phyloP scores from a whole-genome alignment of 2,888 invertebrate species.

The Nycteola revayana region DNA sequence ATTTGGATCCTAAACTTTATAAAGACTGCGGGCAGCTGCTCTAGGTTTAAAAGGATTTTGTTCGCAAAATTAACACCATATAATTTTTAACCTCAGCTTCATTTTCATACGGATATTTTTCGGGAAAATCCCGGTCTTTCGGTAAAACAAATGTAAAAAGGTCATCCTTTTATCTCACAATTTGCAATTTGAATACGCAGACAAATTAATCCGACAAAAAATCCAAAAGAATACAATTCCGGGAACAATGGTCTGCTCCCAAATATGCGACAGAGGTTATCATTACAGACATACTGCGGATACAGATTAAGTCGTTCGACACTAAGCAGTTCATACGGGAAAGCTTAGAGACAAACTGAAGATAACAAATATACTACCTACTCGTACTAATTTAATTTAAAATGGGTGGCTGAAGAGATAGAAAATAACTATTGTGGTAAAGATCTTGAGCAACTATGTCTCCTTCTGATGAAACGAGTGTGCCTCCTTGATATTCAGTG shows the following conservation, averaged over 20 bases:
- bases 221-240: slow-evolving; percentile 65
- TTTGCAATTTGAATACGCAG: slow-evolving; percentile 79
- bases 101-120: slow-evolving; percentile 22
- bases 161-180: slow-evolving; percentile 70
- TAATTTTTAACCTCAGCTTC: slow-evolving; percentile 17
- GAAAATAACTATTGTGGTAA: too few relatives aligned
- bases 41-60: slow-evolving; percentile 6
- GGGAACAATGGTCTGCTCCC: slow-evolving; percentile 51
- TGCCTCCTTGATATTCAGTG: slow-evolving; percentile 60
- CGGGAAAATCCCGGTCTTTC: slow-evolving; percentile 22
- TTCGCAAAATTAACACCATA: slow-evolving; percentile 22
- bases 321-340: too few relatives aligned
- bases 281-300: slow-evolving; percentile 43
- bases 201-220: slow-evolving; percentile 76
- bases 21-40: too few relatives aligned
- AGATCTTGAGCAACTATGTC: slow-evolving; percentile 25
- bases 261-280: slow-evolving; percentile 65
- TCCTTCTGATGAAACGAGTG: slow-evolving; percentile 28
- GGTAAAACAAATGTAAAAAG: slow-evolving; percentile 52
- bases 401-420: too few relatives aligned
- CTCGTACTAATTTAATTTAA: too few relatives aligned
- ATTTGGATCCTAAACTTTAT: too few relatives aligned
- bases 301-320: slow-evolving; percentile 7
- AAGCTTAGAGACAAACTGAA: too few relatives aligned
- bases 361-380: too few relatives aligned